A percentile compares a stretch with the other conserved stretches of the same genome.
Evolutionary conservation across 2,888 invertebrate species (phyloP).

Genomic region (Platycheirus albimanus): DNA sequence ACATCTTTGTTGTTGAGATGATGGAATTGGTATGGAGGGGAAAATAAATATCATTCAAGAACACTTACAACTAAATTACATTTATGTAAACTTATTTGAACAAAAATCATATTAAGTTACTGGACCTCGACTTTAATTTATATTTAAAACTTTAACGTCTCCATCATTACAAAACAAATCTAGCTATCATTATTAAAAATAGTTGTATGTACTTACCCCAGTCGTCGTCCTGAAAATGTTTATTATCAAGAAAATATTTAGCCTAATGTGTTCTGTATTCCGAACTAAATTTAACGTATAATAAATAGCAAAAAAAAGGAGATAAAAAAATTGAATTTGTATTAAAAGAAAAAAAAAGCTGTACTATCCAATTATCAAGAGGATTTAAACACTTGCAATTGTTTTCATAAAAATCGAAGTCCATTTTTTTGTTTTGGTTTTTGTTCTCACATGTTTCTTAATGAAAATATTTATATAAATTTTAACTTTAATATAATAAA

Average conservation of each 20-base stretch:
- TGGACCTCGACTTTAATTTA: conserved; percentile 82
- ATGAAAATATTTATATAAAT: conserved; percentile 39
- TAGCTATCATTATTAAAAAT: conserved; percentile 49
- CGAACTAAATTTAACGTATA: conserved; percentile 46
- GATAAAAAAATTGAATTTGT: conserved; percentile 58
- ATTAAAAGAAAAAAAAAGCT: no score
- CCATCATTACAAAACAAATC: conserved; percentile 66
- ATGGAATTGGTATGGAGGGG: conserved; percentile 52
- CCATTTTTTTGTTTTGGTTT: conserved; percentile 83
- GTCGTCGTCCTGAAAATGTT: conserved; percentile 48
- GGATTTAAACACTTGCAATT: conserved; percentile 46
- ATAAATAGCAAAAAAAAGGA: conserved; percentile 53
- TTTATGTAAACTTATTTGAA: conserved; percentile 63
- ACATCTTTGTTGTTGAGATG: conserved; percentile 88
- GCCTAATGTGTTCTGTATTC: conserved; percentile 56
- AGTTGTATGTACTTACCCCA: conserved; percentile 60
- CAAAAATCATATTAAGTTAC: conserved; percentile 74
- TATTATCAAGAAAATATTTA: conserved; percentile 13
- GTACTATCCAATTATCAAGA: conserved; percentile 59
- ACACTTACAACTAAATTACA: conserved; percentile 53
- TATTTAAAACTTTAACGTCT: conserved; percentile 77
- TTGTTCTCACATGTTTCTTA: conserved; percentile 81
- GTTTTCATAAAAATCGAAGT: conserved; percentile 81
- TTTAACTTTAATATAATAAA: conserved; percentile 32
- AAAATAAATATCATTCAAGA: conserved; percentile 70